Base-by-base conservation (phyloP, 1,140 invertebrate genomes). In the Hycleus phaleratus region DNA sequence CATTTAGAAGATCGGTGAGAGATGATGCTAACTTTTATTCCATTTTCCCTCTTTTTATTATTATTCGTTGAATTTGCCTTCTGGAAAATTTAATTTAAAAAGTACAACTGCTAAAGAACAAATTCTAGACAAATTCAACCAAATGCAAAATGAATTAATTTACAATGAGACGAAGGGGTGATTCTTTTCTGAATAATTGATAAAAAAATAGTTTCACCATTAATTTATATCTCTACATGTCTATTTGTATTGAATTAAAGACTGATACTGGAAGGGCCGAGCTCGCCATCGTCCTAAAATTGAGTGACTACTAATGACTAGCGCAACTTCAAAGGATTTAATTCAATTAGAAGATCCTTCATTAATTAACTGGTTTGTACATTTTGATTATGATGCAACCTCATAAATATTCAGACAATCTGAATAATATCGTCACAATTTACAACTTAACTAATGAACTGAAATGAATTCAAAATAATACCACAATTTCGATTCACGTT, bases 371-470 rank as follows among this genome's bases (percentile, higher is more conserved):
- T 60, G 63, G 60, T 61, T 60, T 59, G 56, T 56, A 59, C 59
- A 59, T 66, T 66, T 62, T 66, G 64, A 68, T 68, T 68, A 62
- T 62, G 46, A 58, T 64, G 50, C 58, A 57, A 58, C 66, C 62
- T 66, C 60, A 66, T 66, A 66, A 68, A 68, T 68, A 66, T 67
- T 67, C 65, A 64, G 47, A 32, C 46, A 64, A 64, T 61, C 53
- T 48, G 56, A 64, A 67, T 65, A 62, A 63, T 63, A 64, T 58
- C 58, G 63, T 67, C 58, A 60, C 59, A 48, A 63, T 54, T 62
- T 59, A 60, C 59, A 64, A 64, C 64, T 64, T 62, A 60, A 52
- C 65, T 67, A 67, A 67, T 67, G 65, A 67, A 67, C 54, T 53
- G 48, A 46, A 55, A 7, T 7, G 32, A 32, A 5, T 4, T 32